A percentile compares a stretch with the other conserved stretches of the same genome.
phyloP scores from a whole-genome alignment of 2,888 invertebrate genomes.

The Ephialtes manifestator region DNA sequence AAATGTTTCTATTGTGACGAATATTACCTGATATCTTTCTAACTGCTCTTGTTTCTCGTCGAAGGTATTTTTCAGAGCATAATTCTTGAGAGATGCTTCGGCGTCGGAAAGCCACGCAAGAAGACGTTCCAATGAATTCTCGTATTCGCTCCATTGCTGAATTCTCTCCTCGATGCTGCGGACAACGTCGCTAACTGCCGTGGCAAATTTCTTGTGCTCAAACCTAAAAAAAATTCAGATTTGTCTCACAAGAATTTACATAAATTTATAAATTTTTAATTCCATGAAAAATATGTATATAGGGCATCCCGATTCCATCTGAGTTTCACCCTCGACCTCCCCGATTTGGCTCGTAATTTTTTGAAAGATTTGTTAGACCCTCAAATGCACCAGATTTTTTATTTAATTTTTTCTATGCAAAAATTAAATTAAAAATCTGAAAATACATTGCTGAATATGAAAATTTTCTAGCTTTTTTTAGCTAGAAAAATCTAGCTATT shows the following conservation, averaged over 20 bases:
- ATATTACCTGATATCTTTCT: conserved; percentile 94
- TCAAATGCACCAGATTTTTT: no score
- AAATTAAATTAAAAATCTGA: no score
- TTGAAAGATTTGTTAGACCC: no score
- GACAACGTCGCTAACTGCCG: conserved; percentile 92
- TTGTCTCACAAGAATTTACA: background rate
- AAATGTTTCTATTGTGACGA: conserved; percentile 38
- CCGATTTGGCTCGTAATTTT: no score
- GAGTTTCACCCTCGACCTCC: no score
- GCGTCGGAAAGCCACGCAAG: conserved; percentile 95
- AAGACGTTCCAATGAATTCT: conserved; percentile 93
- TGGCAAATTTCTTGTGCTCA: conserved; percentile 94
- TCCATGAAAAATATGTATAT: background rate
- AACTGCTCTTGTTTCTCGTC: conserved; percentile 97
- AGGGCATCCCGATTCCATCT: no score
- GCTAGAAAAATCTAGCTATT: no score
- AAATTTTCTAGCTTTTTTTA: no score
- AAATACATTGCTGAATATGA: no score
- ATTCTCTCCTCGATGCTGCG: conserved; percentile 94
- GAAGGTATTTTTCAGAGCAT: conserved; percentile 92
- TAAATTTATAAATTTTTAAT: background rate
- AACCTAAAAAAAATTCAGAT: conserved; percentile 86
- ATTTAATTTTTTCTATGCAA: no score
- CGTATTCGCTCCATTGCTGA: conserved; percentile 97
- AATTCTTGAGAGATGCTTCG: conserved; percentile 94